Base-by-base conservation (phyloP, 2,888 invertebrate species). In the Strigamia maritima region DNA sequence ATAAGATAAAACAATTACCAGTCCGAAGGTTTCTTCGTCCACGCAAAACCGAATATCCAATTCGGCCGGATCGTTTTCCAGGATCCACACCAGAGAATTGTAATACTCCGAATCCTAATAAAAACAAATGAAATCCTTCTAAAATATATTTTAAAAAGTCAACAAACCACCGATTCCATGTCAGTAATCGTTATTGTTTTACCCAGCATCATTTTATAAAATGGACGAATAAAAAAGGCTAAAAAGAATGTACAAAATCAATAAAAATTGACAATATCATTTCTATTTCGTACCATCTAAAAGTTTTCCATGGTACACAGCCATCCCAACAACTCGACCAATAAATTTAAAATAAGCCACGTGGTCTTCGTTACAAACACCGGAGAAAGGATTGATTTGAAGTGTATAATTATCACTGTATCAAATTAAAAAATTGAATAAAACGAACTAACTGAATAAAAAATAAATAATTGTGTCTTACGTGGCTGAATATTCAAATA, bases 401-500 rank as follows among this genome's bases (percentile, higher is more conserved):
- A 99, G 90, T 24, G 98, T 98, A 87, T 98, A 98, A 89, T 98
- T 98, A 87, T 98, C 98, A 87, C 93, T 93, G 85, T 70, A 75
- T 22, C 26, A 75, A 10, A 75, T n/a, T 2, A 31, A 31, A 14
- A 26, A 19, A 74, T 4, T 22, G 16, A 76, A 76, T 31, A 6
- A 31, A 2, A 76, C 7, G 7, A 19, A 19, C 28, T 75, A 26
- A 54, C 19, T 12, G 6, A 74, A 22, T 74, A 16, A 22, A 4
- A 74, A 75, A 75, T 75, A 0, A 7, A 75, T 2, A 2, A 75
- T 26, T 26, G 7, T 14, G 7, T 24, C 92, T 89, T 87, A 93
- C 98, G 97, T 97, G 6, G 98, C 98, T 0, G 98, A 98, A 89
- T 99, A 99, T 88, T 99, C 98, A 89, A 99, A 99, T 79, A 99